Conservation (phyloP, 64 coral and sea anemone genomes). For the Astreopora myriophthalma region DNA sequence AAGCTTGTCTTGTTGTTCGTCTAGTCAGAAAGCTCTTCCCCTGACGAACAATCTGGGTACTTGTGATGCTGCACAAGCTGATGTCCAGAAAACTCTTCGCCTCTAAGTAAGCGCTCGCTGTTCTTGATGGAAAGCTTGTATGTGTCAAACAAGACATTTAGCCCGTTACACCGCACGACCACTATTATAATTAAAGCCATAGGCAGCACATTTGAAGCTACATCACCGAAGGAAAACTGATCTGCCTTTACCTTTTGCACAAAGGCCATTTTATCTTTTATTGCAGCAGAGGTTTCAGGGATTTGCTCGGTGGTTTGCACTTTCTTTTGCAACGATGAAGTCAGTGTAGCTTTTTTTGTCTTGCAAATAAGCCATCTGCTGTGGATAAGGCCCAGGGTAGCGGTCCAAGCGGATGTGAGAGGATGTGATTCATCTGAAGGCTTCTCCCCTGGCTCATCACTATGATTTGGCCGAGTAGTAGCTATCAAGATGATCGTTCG, state of each 20-base stretch:
- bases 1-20: neutral
- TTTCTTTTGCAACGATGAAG: constrained; percentile 19
- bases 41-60: constrained; percentile 6
- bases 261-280: constrained; percentile 42
- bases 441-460: constrained; percentile 31
- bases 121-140: neutral
- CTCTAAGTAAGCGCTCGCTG: too few species aligned
- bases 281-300: constrained; percentile 11
- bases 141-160: constrained; percentile 7
- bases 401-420: constrained; percentile 31
- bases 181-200: neutral
- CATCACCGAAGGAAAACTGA: constrained; percentile 30
- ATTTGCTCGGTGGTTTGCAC: constrained; percentile 1
- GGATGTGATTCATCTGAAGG: constrained; percentile 31
- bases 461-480: constrained; percentile 47
- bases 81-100: too few species aligned
- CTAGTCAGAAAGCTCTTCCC: neutral
- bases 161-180: neutral
- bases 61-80: too few species aligned
- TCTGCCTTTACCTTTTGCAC: constrained; percentile 54
- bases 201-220: neutral
- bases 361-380: constrained; percentile 13
- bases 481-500: constrained; percentile 58
- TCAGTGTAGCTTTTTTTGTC: constrained; percentile 17
- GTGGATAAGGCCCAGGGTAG: constrained; percentile 53